Base-by-base conservation (phyloP, 1,140 invertebrate genomes). In the Orius laevigatus region DNA sequence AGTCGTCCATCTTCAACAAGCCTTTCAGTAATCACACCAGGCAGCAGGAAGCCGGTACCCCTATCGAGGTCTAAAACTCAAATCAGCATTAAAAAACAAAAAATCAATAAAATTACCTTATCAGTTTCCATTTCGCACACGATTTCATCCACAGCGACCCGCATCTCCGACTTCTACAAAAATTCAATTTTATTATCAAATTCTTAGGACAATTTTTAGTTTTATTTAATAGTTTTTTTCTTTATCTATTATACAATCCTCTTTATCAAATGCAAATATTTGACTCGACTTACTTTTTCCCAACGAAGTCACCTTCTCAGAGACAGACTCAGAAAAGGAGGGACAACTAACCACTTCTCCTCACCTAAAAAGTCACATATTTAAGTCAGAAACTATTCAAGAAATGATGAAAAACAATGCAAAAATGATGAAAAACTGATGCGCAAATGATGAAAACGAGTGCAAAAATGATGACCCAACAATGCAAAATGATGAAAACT, bases 121-220 rank as follows among this genome's bases (percentile, higher is more conserved):
- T 99, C 96, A 25, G 96, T 99, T 75, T 99, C 95, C 56, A 99
- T 93, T 73, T 98, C 93, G 60, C 84, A 82, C n/a, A 99, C 78
- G 0, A 95, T 79, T 60, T 98, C 94, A 73, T 98, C 96, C 57
- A 81, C 85, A 34, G 74, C 74, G 74, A 0, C 98, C 90, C 48
- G 75, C 71, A 61, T 99, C 94, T 0, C 95, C 95, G 44, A 88
- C 78, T 16, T 46, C 25, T 25, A 25, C 25, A 25, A 25, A 25
- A 25, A 4, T 25, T 25, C 25, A 25, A 25, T 25, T 46, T 34
- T 49, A 25, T n/a, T n/a, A n/a, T n/a, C n/a, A n/a, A n/a, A n/a
- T n/a, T n/a, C n/a, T n/a, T n/a, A n/a, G n/a, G n/a, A n/a, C n/a
- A n/a, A n/a, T n/a, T n/a, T n/a, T n/a, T n/a, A n/a, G n/a, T n/a